phyloP scores from a whole-genome alignment of 1,140 invertebrate species.

The Prorops nasuta region DNA sequence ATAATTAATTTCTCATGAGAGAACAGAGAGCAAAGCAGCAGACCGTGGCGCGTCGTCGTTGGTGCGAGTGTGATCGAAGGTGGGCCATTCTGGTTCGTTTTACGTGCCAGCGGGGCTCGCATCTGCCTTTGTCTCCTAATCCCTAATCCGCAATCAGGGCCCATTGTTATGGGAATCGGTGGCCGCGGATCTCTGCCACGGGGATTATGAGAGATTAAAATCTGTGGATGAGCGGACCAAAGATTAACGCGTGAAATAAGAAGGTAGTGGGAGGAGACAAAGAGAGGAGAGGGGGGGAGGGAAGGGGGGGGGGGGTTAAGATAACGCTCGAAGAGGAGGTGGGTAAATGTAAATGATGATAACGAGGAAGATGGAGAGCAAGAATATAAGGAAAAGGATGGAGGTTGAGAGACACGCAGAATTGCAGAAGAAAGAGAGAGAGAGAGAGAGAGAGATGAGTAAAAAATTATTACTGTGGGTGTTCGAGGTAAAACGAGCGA shows the following conservation, averaged over 20 bases:
- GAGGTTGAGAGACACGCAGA: constrained; percentile 9
- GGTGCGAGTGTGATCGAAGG: not conserved
- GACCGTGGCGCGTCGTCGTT: too few species aligned
- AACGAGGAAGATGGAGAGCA: constrained; percentile 8
- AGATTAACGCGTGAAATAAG: too few species aligned
- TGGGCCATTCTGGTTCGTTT: not conserved
- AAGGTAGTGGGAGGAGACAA: too few species aligned
- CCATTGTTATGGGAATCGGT: constrained; percentile 19
- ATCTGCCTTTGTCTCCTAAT: constrained; percentile 31
- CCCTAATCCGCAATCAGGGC: constrained; percentile 35
- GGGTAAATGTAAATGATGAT: not conserved
- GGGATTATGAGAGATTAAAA: constrained; percentile 35
- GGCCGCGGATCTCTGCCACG: not conserved
- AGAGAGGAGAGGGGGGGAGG: too few species aligned
- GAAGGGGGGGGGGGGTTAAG: constrained; percentile 10
- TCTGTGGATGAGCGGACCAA: constrained; percentile 5
- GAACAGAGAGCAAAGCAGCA: too few species aligned
- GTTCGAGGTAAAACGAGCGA: not conserved
- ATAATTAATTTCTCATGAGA: too few species aligned
- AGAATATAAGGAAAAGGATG: not conserved
- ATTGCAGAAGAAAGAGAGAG: not conserved
- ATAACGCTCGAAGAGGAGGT: constrained; percentile 8
- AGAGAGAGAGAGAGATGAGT: not conserved
- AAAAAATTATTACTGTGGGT: not conserved
- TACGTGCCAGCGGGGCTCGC: not conserved